Evolutionary conservation across 2,113 vertebrate species (phyloP).

Genomic region (Upupa epops): DNA sequence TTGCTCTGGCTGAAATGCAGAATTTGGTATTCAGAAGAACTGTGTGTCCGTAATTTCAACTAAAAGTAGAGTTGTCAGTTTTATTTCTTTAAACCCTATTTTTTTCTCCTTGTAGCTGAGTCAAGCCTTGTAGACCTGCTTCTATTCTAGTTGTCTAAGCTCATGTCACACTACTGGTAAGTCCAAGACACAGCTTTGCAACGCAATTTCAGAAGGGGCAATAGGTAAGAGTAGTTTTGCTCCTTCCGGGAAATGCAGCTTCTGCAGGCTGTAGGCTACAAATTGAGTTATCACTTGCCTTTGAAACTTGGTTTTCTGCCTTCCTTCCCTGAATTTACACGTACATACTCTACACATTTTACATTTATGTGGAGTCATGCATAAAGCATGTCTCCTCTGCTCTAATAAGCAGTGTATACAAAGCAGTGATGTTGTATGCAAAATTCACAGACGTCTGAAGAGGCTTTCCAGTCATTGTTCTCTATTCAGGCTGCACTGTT

Average conservation of each 20-base stretch:
- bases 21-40: not conserved
- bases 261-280: not conserved
- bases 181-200: conserved; percentile 69
- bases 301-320: not conserved
- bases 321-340: not conserved
- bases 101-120: conserved; percentile 58
- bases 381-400: not conserved
- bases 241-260: not conserved
- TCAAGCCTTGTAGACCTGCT: conserved; percentile 66
- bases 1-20: not conserved
- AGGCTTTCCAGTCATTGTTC: not conserved
- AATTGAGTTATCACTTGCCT: not conserved
- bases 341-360: not conserved
- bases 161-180: conserved; percentile 62
- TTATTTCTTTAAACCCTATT: not conserved
- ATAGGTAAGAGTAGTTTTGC: conserved; percentile 35
- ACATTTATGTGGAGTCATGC: not conserved
- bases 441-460: not conserved
- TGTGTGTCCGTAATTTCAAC: not conserved
- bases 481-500: not conserved
- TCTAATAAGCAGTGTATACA: not conserved
- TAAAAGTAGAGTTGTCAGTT: not conserved
- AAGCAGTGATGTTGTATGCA: not conserved
- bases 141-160: conserved; percentile 68
- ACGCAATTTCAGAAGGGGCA: conserved; percentile 65